Evolutionary conservation across 2,888 invertebrate species (phyloP).

Genomic region (Ornithoptera alexandrae): DNA sequence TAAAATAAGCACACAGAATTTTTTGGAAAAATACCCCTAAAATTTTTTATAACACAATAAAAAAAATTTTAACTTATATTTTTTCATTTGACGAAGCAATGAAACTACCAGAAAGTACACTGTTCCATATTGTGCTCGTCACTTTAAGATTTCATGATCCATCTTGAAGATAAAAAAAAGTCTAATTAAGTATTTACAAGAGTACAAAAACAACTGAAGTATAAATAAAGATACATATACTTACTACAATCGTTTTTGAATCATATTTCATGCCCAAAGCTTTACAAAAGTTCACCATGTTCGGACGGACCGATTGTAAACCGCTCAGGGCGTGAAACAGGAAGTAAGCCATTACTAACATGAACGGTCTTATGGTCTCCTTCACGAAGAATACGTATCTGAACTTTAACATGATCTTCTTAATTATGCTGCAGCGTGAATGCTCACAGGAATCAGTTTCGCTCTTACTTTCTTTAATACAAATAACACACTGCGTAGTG

Average conservation of each 20-base stretch:
- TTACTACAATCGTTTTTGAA: conserved; percentile 71
- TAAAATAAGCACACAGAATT: too few species aligned
- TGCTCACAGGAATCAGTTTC: conserved; percentile 53
- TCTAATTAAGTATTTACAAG: too few species aligned
- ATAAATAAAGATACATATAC: conserved; percentile 37
- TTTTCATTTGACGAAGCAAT: too few species aligned
- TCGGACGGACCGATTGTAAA: conserved; percentile 71
- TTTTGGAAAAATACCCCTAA: too few species aligned
- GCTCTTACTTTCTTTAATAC: conserved; percentile 50
- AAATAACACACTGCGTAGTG: conserved; percentile 58
- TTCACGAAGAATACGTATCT: conserved; percentile 69
- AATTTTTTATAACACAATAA: too few species aligned
- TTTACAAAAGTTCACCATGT: conserved; percentile 78
- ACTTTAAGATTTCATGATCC: too few species aligned
- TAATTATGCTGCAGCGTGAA: conserved; percentile 45
- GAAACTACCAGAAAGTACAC: too few species aligned
- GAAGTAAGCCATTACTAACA: conserved; percentile 75
- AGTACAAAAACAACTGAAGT: too few species aligned
- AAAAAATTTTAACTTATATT: too few species aligned
- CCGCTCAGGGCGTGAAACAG: conserved; percentile 77
- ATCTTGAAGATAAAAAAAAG: too few species aligned
- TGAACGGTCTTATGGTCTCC: conserved; percentile 75
- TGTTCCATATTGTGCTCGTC: too few species aligned
- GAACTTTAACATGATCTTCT: conserved; percentile 48
- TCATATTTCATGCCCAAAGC: conserved; percentile 71